phyloP scores from a whole-genome alignment of 2,888 invertebrate species.

The Mesorhabditis sp. region DNA sequence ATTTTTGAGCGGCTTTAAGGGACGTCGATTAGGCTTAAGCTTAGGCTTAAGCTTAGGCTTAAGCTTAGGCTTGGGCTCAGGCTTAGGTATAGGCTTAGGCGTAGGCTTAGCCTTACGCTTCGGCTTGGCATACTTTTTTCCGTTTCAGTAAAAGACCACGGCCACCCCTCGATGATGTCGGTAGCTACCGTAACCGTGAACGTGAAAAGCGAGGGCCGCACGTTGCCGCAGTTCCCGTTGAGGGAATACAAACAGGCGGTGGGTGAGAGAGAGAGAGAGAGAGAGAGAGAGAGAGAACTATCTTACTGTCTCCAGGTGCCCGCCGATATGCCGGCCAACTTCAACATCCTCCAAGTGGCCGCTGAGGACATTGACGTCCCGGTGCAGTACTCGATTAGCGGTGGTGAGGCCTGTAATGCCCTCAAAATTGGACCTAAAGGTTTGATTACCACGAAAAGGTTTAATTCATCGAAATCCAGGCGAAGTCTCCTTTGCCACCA shows the following conservation, averaged over 20 bases:
- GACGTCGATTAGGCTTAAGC: no score
- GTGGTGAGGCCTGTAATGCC: conserved; percentile 10
- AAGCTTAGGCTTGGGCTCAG: no score
- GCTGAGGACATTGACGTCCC: conserved; percentile 26
- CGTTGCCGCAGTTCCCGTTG: no score
- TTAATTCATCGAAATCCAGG: background rate
- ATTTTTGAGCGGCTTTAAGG: no score
- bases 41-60: no score
- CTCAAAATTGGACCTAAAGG: background rate
- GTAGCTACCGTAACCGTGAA: conserved; percentile 11
- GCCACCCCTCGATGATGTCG: conserved; percentile 12
- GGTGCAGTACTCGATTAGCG: conserved; percentile 19
- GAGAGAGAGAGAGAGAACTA: background rate
- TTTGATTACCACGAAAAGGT: background rate
- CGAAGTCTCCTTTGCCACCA: background rate
- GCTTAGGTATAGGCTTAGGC: no score
- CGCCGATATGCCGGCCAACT: conserved; percentile 20
- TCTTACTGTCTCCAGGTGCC: conserved; percentile 13
- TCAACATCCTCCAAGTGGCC: conserved; percentile 23
- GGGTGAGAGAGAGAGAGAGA: background rate
- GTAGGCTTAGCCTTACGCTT: no score
- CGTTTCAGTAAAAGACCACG: conserved; percentile 2
- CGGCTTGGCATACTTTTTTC: no score
- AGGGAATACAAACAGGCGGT: no score
- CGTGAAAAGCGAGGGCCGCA: conserved; percentile 1